These are phyloP conservation scores for Neoniphon sammara DNA, from an alignment of 2,797 vertebrate genomes.

Conservation along the genomic window DNA sequence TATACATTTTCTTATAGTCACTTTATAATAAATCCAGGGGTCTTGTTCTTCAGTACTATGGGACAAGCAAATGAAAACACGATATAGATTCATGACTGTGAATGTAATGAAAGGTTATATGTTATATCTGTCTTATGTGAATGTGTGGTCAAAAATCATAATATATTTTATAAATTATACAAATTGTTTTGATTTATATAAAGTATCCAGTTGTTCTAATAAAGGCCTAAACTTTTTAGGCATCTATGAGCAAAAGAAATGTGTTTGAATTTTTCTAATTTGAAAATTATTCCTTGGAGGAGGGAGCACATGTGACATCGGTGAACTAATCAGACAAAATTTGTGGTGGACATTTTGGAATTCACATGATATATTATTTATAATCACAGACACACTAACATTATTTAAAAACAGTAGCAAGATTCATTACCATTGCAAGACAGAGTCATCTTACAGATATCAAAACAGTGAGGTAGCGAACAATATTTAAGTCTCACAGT, in stretches of 20 bases:
- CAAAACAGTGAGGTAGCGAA: too few relatives aligned
- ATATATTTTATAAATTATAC: slow-evolving; percentile 82
- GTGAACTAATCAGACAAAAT: too few relatives aligned
- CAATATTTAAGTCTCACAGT: too few relatives aligned
- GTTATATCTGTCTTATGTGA: slow-evolving; percentile 66
- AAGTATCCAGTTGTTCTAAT: slow-evolving; percentile 77
- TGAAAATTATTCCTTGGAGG: too few relatives aligned
- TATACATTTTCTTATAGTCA: slow-evolving; percentile 55
- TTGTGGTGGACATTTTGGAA: too few relatives aligned
- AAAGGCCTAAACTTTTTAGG: slow-evolving; percentile 67
- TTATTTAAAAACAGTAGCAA: too few relatives aligned
- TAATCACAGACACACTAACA: too few relatives aligned
- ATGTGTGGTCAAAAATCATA: slow-evolving; percentile 60
- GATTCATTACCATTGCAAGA: too few relatives aligned
- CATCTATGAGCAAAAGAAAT: slow-evolving; percentile 58
- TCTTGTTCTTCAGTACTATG: slow-evolving; percentile 43
- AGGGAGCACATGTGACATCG: neutral
- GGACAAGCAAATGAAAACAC: slow-evolving; percentile 39
- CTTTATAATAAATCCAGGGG: slow-evolving; percentile 62
- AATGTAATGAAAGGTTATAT: slow-evolving; percentile 74
- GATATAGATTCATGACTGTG: slow-evolving; percentile 73
- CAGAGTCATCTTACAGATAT: too few relatives aligned
- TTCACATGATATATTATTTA: too few relatives aligned
- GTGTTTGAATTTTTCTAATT: slow-evolving; percentile 16
- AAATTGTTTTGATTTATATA: slow-evolving; percentile 69